phyloP scores from a whole-genome alignment of 2,113 vertebrate genomes.

The Mobula hypostoma region DNA sequence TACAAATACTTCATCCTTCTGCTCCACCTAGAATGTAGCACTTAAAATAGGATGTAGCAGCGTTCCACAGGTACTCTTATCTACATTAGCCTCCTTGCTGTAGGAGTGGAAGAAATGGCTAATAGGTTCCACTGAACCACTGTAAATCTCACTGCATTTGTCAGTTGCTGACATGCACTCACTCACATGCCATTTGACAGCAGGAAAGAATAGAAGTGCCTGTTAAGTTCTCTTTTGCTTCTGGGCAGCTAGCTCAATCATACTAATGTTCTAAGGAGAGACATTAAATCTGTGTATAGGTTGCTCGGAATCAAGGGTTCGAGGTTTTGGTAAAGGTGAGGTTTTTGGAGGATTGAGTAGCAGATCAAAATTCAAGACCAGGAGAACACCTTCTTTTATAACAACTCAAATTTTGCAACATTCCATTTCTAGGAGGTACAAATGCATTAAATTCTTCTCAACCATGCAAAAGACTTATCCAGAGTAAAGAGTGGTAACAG shows the following conservation, averaged over 20 bases:
- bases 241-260: not conserved
- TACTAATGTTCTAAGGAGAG: not conserved
- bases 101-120: not conserved
- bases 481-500: too few relatives aligned
- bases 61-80: not conserved
- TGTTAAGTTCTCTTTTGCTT: not conserved
- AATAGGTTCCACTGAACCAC: not conserved
- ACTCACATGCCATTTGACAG: not conserved
- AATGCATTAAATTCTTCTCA: too few relatives aligned
- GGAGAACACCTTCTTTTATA: too few relatives aligned
- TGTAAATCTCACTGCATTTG: not conserved
- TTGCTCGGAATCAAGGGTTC: too few relatives aligned
- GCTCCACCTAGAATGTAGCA: not conserved
- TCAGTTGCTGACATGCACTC: not conserved
- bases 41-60: not conserved
- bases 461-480: too few relatives aligned
- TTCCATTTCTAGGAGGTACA: too few relatives aligned
- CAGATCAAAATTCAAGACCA: too few relatives aligned
- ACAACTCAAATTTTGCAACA: too few relatives aligned
- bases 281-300: too few relatives aligned
- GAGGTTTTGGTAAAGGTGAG: too few relatives aligned
- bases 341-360: too few relatives aligned
- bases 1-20: too few relatives aligned
- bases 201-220: not conserved
- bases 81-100: not conserved